Percentiles rank a stretch among this genome's conserved stretches.
phyloP scores from a whole-genome alignment of 2,888 invertebrate genomes.

The Abrostola tripartita region DNA sequence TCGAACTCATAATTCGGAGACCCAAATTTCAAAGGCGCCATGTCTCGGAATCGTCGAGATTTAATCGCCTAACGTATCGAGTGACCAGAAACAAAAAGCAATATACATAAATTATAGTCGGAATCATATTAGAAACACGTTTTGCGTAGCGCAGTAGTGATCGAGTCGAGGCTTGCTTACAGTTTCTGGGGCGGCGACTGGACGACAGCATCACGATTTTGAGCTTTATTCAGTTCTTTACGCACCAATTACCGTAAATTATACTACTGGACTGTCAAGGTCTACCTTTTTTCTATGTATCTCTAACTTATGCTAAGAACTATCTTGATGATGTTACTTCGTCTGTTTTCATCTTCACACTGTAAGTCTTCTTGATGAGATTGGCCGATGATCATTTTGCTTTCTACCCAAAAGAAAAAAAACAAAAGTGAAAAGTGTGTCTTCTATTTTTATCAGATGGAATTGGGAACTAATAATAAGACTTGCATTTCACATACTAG shows the following conservation, averaged over 20 bases:
- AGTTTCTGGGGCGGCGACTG: conserved; percentile 35
- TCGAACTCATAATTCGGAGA: conserved; percentile 46
- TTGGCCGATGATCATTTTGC: too few relatives aligned
- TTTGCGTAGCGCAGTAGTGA: conserved; percentile 82
- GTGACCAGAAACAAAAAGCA: conserved; percentile 71
- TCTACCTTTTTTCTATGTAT: too few relatives aligned
- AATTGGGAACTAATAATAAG: too few relatives aligned
- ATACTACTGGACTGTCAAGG: too few relatives aligned
- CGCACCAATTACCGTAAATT: not conserved
- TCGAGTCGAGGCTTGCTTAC: conserved; percentile 59
- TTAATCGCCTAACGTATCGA: conserved; percentile 64
- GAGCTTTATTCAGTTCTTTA: conserved; percentile 14
- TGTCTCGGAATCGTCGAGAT: conserved; percentile 57
- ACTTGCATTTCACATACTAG: too few relatives aligned
- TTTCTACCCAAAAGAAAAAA: too few relatives aligned
- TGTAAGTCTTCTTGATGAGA: too few relatives aligned
- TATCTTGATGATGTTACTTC: too few relatives aligned
- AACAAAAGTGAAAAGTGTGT: too few relatives aligned
- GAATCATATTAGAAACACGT: conserved; percentile 76
- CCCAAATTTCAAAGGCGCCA: conserved; percentile 58
- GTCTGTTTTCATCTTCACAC: too few relatives aligned
- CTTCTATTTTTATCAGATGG: too few relatives aligned
- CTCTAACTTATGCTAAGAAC: too few relatives aligned
- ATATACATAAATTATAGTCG: conserved; percentile 73
- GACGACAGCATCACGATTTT: conserved; percentile 51